A percentile compares a stretch with the other conserved stretches of the same genome.
Conservation (phyloP, 2,888 invertebrate species). For the Acanthosepion esculentum region DNA sequence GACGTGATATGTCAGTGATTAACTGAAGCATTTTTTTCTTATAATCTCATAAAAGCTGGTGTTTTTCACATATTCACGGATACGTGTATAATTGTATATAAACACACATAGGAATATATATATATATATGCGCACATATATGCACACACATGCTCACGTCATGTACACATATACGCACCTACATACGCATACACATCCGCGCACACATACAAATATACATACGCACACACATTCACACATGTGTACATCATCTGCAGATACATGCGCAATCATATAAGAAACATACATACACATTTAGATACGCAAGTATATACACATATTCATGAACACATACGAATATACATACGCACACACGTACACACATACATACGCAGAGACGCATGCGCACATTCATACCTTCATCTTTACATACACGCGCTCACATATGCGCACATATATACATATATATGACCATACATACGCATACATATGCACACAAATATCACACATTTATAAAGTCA, state of each 20-base stretch:
- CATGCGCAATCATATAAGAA: background rate
- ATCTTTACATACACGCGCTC: background rate
- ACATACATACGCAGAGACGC: background rate
- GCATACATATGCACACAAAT: background rate
- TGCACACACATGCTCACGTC: too few species aligned
- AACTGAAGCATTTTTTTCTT: background rate
- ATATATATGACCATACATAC: background rate
- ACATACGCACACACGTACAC: background rate
- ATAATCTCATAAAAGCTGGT: background rate
- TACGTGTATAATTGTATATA: background rate
- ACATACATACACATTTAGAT: background rate
- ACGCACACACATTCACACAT: too few species aligned
- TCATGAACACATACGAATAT: background rate
- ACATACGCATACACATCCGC: too few species aligned
- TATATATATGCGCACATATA: too few species aligned
- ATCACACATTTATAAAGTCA: background rate
- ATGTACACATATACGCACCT: too few species aligned
- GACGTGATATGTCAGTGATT: background rate
- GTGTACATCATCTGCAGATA: too few species aligned
- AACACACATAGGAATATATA: background rate
- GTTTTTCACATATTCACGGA: background rate
- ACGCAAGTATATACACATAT: background rate
- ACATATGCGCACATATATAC: background rate
- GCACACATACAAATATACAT: too few species aligned
- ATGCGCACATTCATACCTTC: background rate